Base-by-base conservation (phyloP, 1,140 invertebrate species). In the Hycleus cichorii region DNA sequence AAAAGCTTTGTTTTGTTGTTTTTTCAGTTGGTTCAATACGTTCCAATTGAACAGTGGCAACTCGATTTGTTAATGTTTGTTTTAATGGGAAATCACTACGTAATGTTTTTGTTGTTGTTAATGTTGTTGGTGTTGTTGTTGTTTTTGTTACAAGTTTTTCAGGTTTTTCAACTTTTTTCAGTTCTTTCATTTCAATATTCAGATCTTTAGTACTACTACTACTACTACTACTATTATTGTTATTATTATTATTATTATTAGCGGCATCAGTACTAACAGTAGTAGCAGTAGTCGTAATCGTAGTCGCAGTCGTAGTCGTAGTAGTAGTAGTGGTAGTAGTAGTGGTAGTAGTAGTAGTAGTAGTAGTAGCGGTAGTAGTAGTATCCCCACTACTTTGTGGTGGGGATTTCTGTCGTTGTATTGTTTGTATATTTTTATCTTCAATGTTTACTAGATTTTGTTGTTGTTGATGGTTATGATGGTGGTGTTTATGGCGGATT, bases 401-500 rank as follows among this genome's bases (percentile, higher is more conserved):
- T 32, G 32, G 32, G 32, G 40, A n/a, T 11, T 42, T 4, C 2
- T 39, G 39, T 39, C 39, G 6, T 39, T 39, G 6, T 10, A 39
- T 39, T 39, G 2, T 65, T 67, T 18, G 63, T 45, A 10, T 11
- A 46, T 39, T 39, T 39, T 39, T 39, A 11, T 42, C 11, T 7
- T 42, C 9, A 4, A 1, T 9, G 9, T 2, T 10, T 7, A 42
- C 3, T 42, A 7, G 9, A 42, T 42, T 42, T 18, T 18, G 18
- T 18, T 18, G 18, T 18, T 11, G 40, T 42, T 9, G 9, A 3
- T 42, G 4, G 40, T 9, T 18, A 18, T 18, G 18, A 18, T 62
- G 55, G 5, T 66, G 49, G 24, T 64, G 65, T 59, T 74, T 74
- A 49, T 72, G 72, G 27, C 72, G 59, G 3, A 74, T 67, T 54